These are phyloP conservation scores for Microcebus ravelobensis DNA, from an alignment of 2,113 vertebrate species.

Conservation along the genomic window DNA sequence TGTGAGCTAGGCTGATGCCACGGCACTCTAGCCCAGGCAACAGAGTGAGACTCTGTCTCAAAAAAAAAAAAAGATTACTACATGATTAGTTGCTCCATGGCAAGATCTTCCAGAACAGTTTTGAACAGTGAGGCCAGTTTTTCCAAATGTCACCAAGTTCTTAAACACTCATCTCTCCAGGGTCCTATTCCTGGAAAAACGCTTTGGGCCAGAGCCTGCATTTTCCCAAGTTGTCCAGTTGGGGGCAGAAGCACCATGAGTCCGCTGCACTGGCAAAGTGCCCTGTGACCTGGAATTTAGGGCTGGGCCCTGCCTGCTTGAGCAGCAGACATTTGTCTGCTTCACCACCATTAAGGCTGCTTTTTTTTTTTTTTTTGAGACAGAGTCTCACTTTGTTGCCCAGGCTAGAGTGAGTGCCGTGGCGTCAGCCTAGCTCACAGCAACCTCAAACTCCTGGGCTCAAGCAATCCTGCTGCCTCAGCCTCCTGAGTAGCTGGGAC, in stretches of 20 bases:
- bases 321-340: not conserved
- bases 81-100: not conserved
- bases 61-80: not conserved
- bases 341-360: slow-evolving; percentile 27
- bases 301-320: not conserved
- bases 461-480: too few relatives aligned
- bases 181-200: not conserved
- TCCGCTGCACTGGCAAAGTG: not conserved
- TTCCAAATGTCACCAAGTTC: not conserved
- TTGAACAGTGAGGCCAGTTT: slow-evolving; percentile 41
- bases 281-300: slow-evolving; percentile 51
- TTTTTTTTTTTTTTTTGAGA: slow-evolving; percentile 2
- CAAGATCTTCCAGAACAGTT: slow-evolving; percentile 33
- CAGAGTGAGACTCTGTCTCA: too few relatives aligned
- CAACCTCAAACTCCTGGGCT: too few relatives aligned
- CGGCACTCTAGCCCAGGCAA: too few relatives aligned
- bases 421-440: too few relatives aligned
- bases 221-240: slow-evolving; percentile 24
- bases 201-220: not conserved
- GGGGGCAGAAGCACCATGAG: slow-evolving; percentile 59
- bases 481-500: too few relatives aligned
- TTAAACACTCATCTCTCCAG: not conserved
- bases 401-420: too few relatives aligned
- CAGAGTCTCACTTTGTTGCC: too few relatives aligned
- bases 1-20: too few relatives aligned